Evolutionary conservation across 1,140 invertebrate genomes (phyloP).

Genomic region (Orussus abietinus): DNA sequence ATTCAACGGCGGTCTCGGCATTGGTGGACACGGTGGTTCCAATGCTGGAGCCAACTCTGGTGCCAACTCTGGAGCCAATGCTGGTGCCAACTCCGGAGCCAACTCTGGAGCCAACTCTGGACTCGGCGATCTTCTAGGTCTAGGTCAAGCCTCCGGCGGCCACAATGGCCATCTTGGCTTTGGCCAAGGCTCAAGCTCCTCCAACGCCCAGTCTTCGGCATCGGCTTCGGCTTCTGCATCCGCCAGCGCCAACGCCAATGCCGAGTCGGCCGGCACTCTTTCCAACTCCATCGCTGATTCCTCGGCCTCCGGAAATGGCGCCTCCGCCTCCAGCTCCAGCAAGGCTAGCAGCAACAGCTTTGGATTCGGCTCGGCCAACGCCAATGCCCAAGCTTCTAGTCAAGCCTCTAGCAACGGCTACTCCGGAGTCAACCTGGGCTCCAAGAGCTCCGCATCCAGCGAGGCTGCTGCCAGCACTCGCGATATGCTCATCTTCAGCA

Average conservation of each 20-base stretch:
- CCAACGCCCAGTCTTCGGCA: conserved; percentile 14
- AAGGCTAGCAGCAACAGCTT: conserved; percentile 8
- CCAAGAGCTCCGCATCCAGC: conserved; percentile 25
- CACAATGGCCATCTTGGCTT: conserved; percentile 4
- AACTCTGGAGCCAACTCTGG: conserved; percentile 12
- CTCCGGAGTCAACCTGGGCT: conserved; percentile 10
- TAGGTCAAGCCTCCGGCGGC: conserved; percentile 10
- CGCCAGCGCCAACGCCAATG: conserved; percentile 11
- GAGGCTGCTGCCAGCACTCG: conserved; percentile 26
- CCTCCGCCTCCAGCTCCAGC: conserved; percentile 6
- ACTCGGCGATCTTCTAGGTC: conserved; percentile 1
- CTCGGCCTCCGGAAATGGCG: background rate
- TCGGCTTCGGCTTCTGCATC: background rate
- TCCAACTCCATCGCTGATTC: conserved; percentile 14
- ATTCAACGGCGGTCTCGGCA: background rate
- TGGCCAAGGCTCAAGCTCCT: conserved; percentile 1
- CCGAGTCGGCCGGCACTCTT: conserved; percentile 8
- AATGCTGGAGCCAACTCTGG: conserved; percentile 10
- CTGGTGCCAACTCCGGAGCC: conserved; percentile 13
- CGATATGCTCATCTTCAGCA: conserved; percentile 31
- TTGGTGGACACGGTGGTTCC: background rate
- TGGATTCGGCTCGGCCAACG: conserved; percentile 16
- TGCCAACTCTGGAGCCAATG: conserved; percentile 7
- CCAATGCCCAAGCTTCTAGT: conserved; percentile 21
- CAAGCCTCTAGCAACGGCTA: background rate